These are phyloP conservation scores for Ptyas mucosa DNA, from an alignment of 2,113 vertebrate species.

Conservation along the genomic window DNA sequence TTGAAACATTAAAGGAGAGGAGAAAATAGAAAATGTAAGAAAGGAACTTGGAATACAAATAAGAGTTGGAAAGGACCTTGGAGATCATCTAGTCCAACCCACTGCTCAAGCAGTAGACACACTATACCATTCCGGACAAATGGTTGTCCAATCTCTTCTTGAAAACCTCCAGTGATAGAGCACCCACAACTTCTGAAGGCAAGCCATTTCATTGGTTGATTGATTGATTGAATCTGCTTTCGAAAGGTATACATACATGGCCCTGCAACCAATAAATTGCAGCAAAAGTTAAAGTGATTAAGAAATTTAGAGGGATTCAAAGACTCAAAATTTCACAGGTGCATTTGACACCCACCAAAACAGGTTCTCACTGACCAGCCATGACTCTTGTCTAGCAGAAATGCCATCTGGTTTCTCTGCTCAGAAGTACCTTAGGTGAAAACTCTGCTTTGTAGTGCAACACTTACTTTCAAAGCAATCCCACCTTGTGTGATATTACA, in stretches of 20 bases:
- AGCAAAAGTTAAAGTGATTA: not conserved
- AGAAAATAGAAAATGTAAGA: not conserved
- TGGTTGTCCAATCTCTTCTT: not conserved
- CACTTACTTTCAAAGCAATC: constrained; percentile 70
- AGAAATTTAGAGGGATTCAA: not conserved
- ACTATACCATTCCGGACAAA: not conserved
- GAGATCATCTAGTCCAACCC: not conserved
- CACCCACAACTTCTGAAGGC: not conserved
- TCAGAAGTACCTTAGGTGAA: not conserved
- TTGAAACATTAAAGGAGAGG: not conserved
- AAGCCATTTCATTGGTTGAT: not conserved
- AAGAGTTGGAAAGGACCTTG: not conserved
- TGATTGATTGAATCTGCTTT: not conserved
- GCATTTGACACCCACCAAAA: not conserved
- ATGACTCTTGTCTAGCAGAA: not conserved
- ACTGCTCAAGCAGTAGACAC: not conserved
- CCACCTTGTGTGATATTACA: too few relatives aligned
- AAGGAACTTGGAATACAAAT: not conserved
- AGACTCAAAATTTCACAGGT: not conserved
- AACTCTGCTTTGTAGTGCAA: not conserved
- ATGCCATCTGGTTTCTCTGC: not conserved
- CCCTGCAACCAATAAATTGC: too few relatives aligned
- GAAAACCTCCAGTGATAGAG: not conserved
- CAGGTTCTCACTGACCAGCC: not conserved
- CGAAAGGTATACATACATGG: not conserved